Base-by-base conservation (phyloP, 2,888 invertebrate species). In the Chelonus formosanus region DNA sequence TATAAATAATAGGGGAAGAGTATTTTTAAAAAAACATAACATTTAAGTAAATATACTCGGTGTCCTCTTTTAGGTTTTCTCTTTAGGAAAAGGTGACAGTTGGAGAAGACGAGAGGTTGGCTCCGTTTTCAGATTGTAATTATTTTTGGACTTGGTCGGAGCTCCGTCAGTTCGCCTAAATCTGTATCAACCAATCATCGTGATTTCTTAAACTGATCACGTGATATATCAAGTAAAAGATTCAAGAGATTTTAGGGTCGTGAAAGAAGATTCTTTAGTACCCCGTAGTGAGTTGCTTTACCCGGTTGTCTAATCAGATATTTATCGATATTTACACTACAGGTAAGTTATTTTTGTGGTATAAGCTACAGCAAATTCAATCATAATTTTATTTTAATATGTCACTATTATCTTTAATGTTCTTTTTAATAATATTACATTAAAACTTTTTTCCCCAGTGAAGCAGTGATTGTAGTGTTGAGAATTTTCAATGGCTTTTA, bases 231-330 rank as follows among this genome's bases (percentile, higher is more conserved):
- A 63, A 68, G 64, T 59, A 61, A 69, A 69, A 61, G 66, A 60
- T 68, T 34, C 35, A 56, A 60, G 40, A 50, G 58, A 63, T 36
- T 68, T 57, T 57, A 61, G 40, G 55, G 40, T 67, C 71, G 64
- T 62, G 69, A 68, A 68, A 67, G 68, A 69, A 53, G 63, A 68
- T 67, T 70, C 72, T 69, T 71, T 70, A 70, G 86, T 86, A 85
- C 86, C 86, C 86, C 87, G 88, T 90, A 90, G 90, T 90, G 90
- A 86, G 85, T 86, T 85, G 82, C 84, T 81, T 85, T 84, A 83
- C 78, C 82, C 84, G 84, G 86, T 86, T 85, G 86, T 85, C 86
- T 86, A 86, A 86, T 87, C 87, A 85, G 80, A 75, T 61, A 65
- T 67, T 64, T 74, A 67, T 70, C 61, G 69, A 73, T 74, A 73